These are phyloP conservation scores for Anomalospiza imberbis DNA, from an alignment of 2,797 vertebrate species.

Conservation along the genomic window DNA sequence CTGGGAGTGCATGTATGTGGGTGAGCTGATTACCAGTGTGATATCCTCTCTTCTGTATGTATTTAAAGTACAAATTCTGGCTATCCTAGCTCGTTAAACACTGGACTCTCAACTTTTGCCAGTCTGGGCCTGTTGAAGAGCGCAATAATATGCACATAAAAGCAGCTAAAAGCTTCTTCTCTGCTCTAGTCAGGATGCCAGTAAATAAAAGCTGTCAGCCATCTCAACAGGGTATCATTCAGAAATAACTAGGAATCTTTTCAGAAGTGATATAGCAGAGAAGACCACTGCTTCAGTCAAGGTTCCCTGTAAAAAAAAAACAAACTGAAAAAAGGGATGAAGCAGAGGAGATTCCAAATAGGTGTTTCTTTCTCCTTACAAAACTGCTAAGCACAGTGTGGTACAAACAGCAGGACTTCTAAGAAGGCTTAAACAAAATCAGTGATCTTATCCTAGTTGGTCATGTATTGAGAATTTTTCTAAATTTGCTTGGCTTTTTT, in stretches of 20 bases:
- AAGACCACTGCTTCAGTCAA: background rate
- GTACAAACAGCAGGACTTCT: background rate
- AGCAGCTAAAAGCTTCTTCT: background rate
- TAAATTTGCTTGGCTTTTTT: background rate
- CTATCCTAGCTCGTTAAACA: conserved; percentile 20
- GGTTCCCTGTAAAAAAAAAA: background rate
- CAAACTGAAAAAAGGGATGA: background rate
- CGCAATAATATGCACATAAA: background rate
- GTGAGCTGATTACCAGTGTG: background rate
- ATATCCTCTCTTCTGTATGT: background rate
- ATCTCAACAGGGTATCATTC: background rate
- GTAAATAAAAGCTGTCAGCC: background rate
- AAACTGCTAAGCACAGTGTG: background rate
- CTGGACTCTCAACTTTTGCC: background rate
- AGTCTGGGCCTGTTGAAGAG: conserved; percentile 8
- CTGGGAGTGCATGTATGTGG: background rate
- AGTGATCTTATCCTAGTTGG: background rate
- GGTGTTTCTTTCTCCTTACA: background rate
- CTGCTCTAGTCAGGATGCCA: background rate
- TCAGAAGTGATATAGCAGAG: background rate
- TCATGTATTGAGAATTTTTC: background rate
- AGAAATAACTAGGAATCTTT: background rate
- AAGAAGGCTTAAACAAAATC: background rate
- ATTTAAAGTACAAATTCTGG: conserved; percentile 38
- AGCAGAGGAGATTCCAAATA: background rate